phyloP scores from a whole-genome alignment of 2,888 invertebrate genomes.

The Netelia melanura region DNA sequence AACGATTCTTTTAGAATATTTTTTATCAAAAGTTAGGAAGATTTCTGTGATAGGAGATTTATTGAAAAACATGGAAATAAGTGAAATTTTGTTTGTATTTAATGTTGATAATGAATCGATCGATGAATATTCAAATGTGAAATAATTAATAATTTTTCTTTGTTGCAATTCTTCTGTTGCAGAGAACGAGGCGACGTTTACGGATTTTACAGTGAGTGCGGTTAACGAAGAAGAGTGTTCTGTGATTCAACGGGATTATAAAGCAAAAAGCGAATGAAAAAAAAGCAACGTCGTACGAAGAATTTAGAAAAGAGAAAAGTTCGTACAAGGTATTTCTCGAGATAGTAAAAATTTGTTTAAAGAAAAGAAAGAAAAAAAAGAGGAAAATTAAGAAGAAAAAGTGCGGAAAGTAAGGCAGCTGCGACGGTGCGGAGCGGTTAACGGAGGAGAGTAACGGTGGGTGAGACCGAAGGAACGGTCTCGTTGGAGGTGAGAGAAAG shows the following conservation, averaged over 20 bases:
- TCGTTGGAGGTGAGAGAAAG: slow-evolving; percentile 63
- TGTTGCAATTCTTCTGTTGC: slow-evolving; percentile 28
- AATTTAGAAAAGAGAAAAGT: too few species aligned
- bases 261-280: not conserved
- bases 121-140: not conserved
- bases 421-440: not conserved
- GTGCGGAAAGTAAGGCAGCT: too few species aligned
- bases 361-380: too few species aligned
- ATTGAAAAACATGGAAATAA: not conserved
- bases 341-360: slow-evolving; percentile 16
- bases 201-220: slow-evolving; percentile 59
- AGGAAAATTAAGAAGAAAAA: too few species aligned
- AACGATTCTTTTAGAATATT: too few species aligned
- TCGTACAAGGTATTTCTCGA: not conserved
- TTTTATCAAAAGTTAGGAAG: too few species aligned
- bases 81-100: not conserved
- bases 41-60: too few species aligned
- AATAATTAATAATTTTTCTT: not conserved
- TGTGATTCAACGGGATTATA: not conserved
- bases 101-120: not conserved
- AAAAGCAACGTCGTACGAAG: not conserved
- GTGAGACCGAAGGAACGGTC: slow-evolving; percentile 63
- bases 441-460: slow-evolving; percentile 30
- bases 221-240: slow-evolving; percentile 36
- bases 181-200: slow-evolving; percentile 31